Evolutionary conservation across 2,113 vertebrate species (phyloP).

Genomic region (Lynx canadensis): DNA sequence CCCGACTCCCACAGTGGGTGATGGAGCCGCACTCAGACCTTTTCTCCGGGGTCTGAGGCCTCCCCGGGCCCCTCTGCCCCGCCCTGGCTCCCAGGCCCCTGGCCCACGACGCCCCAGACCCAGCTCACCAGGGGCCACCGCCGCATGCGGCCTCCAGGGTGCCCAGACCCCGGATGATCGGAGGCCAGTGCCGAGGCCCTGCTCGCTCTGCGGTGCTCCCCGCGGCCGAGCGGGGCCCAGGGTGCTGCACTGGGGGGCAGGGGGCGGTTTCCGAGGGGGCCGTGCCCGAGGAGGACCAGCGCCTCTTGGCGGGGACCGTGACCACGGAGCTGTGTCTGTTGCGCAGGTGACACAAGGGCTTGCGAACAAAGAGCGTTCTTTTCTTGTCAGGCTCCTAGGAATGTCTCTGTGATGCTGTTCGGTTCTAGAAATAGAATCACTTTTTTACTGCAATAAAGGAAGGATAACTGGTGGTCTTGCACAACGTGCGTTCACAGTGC

Average conservation of each 20-base stretch:
- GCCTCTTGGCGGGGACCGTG: rapidly evolving
- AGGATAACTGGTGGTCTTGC: not conserved
- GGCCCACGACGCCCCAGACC: rapidly evolving
- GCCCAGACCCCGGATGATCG: not conserved
- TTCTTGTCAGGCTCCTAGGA: not conserved
- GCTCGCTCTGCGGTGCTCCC: not conserved
- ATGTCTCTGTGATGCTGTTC: not conserved
- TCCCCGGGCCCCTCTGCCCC: not conserved
- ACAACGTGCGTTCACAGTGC: rapidly evolving
- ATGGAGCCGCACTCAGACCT: not conserved
- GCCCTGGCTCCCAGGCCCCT: not conserved
- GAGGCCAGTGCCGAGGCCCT: not conserved
- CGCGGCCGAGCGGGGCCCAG: not conserved
- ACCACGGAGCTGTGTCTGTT: rapidly evolving
- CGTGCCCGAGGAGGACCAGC: rapidly evolving
- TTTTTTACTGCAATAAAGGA: not conserved
- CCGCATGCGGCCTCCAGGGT: rapidly evolving
- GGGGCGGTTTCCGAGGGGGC: not conserved
- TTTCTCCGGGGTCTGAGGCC: rapidly evolving
- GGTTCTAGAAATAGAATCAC: slow-evolving; percentile 32
- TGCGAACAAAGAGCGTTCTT: not conserved
- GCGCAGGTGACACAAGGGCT: not conserved
- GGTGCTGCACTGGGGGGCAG: not conserved
- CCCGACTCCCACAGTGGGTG: not conserved
- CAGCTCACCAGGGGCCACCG: not conserved